These are phyloP conservation scores for Eulacestoma nigropectus DNA, from an alignment of 2,113 vertebrate species.

Conservation along the genomic window DNA sequence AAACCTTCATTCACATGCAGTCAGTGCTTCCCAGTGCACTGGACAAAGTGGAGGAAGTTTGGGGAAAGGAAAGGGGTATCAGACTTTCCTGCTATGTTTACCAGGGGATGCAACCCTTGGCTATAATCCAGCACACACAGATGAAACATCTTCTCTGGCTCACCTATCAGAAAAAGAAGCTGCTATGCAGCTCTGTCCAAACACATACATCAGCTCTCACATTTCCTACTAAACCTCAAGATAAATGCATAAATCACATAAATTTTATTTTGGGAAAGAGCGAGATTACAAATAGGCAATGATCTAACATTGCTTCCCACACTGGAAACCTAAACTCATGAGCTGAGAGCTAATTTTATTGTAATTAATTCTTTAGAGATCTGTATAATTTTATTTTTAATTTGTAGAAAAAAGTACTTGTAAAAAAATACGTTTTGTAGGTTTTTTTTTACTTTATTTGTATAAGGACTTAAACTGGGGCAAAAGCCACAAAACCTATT, in stretches of 20 bases:
- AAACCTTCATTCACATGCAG: background rate
- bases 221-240: background rate
- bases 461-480: background rate
- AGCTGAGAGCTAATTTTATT: constrained; percentile 25
- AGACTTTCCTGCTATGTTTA: background rate
- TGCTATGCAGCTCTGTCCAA: background rate
- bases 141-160: background rate
- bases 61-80: background rate
- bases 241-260: constrained; percentile 1
- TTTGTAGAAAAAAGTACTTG: background rate
- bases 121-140: background rate
- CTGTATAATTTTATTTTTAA: background rate
- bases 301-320: constrained; percentile 42
- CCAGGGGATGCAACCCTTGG: background rate
- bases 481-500: background rate
- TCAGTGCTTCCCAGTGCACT: background rate
- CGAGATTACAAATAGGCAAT: constrained; percentile 19
- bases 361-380: background rate
- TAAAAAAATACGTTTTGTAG: background rate
- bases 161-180: background rate
- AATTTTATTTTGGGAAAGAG: constrained; percentile 34
- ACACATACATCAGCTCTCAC: background rate
- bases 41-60: background rate
- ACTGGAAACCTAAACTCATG: background rate
- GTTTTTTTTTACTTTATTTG: background rate